phyloP scores from a whole-genome alignment of 64 coral and sea anemone species.

The Montipora cactus region DNA sequence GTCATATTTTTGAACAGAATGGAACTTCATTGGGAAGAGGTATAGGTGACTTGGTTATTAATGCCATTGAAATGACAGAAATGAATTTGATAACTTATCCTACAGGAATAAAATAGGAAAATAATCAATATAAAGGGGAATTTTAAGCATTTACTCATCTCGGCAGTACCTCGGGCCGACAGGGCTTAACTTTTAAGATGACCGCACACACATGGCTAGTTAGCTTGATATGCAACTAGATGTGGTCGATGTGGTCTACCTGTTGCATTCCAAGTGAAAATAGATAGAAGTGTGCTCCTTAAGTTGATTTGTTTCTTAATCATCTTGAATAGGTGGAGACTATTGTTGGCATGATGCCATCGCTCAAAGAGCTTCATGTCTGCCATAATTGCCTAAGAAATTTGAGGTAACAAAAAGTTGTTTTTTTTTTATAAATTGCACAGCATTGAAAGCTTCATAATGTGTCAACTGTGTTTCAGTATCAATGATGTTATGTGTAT shows the following conservation, averaged over 20 bases:
- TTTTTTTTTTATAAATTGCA: too few species aligned
- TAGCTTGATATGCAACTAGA: too few species aligned
- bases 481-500: too few species aligned
- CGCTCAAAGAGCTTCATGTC: conserved; percentile 83
- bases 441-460: too few species aligned
- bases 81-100: background rate
- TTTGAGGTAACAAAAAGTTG: conserved; percentile 44
- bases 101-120: too few species aligned
- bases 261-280: too few species aligned
- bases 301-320: background rate
- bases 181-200: background rate
- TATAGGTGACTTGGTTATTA: background rate
- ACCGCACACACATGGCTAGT: background rate
- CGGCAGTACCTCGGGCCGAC: too few species aligned
- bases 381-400: conserved; percentile 74
- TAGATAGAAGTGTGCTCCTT: too few species aligned
- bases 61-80: background rate
- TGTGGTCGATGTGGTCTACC: too few species aligned
- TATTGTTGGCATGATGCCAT: conserved; percentile 76
- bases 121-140: too few species aligned
- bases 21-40: conserved; percentile 75
- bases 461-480: too few species aligned
- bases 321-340: conserved; percentile 33
- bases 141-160: too few species aligned
- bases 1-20: conserved; percentile 85